These are phyloP conservation scores for Schizopygopsis pylzovi DNA, from an alignment of 2,797 vertebrate species.

Conservation along the genomic window DNA sequence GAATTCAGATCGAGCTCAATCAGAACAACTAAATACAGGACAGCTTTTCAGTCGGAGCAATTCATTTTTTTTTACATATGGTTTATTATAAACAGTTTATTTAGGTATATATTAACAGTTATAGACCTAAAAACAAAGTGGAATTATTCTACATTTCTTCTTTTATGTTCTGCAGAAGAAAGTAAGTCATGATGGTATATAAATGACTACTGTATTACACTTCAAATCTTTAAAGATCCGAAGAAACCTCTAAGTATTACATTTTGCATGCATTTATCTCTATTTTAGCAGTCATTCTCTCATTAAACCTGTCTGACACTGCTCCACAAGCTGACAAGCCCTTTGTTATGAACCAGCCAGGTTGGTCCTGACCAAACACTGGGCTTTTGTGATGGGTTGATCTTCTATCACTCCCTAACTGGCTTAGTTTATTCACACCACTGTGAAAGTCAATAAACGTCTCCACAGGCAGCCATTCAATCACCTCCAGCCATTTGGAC, in stretches of 20 bases:
- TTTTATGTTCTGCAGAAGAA: not conserved
- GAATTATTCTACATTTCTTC: not conserved
- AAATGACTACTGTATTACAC: not conserved
- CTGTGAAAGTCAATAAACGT: constrained; percentile 48
- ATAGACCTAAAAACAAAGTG: not conserved
- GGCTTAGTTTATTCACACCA: constrained; percentile 39
- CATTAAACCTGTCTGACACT: constrained; percentile 7
- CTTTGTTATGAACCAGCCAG: not conserved
- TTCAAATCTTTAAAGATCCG: not conserved
- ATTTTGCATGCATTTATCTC: not conserved
- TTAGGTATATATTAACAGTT: not conserved
- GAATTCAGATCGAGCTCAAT: not conserved
- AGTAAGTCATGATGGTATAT: not conserved
- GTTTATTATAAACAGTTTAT: not conserved
- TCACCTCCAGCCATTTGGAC: constrained; percentile 47
- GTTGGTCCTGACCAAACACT: constrained; percentile 26
- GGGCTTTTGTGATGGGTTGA: constrained; percentile 46
- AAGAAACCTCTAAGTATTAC: not conserved
- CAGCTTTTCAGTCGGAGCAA: not conserved
- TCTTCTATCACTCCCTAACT: constrained; percentile 11
- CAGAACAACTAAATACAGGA: too few species aligned
- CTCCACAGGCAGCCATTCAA: constrained; percentile 46
- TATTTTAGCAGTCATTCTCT: not conserved
- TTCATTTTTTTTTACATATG: too few species aligned
- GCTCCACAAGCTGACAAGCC: not conserved